phyloP scores from a whole-genome alignment of 2,888 invertebrate species.

The Aporophyla nigra region DNA sequence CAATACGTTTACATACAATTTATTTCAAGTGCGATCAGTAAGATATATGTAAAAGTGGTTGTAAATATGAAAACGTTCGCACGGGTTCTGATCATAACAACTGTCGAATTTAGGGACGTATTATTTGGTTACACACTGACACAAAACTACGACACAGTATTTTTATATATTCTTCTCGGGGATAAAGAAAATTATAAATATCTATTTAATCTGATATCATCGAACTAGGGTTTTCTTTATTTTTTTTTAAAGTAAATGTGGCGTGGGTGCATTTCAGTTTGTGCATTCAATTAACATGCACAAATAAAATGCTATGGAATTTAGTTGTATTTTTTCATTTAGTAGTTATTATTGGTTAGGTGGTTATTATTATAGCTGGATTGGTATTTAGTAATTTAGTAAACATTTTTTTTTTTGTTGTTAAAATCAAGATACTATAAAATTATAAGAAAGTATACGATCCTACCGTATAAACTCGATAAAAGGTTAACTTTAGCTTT shows the following conservation, averaged over 20 bases:
- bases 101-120: slow-evolving; percentile 49
- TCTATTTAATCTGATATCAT: background rate
- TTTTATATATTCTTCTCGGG: slow-evolving; percentile 1
- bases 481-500: background rate
- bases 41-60: slow-evolving; percentile 40
- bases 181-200: too few relatives aligned
- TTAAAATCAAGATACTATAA: slow-evolving; percentile 23
- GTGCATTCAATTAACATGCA: slow-evolving; percentile 14
- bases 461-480: background rate
- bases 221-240: background rate
- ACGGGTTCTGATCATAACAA: slow-evolving; percentile 49
- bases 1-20: slow-evolving; percentile 52
- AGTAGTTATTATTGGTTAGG: background rate
- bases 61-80: slow-evolving; percentile 44
- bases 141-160: slow-evolving; percentile 29
- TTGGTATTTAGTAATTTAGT: slow-evolving; percentile 11
- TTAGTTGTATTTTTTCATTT: background rate
- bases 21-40: slow-evolving; percentile 51
- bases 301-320: slow-evolving; percentile 1
- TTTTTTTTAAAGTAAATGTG: background rate
- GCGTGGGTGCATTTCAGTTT: background rate
- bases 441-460: background rate
- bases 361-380: slow-evolving; percentile 1
- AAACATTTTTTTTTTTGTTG: slow-evolving; percentile 27
- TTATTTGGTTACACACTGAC: slow-evolving; percentile 24